These are phyloP conservation scores for Anarhynchus alexandrinus DNA, from an alignment of 2,113 vertebrate species.

Conservation along the genomic window DNA sequence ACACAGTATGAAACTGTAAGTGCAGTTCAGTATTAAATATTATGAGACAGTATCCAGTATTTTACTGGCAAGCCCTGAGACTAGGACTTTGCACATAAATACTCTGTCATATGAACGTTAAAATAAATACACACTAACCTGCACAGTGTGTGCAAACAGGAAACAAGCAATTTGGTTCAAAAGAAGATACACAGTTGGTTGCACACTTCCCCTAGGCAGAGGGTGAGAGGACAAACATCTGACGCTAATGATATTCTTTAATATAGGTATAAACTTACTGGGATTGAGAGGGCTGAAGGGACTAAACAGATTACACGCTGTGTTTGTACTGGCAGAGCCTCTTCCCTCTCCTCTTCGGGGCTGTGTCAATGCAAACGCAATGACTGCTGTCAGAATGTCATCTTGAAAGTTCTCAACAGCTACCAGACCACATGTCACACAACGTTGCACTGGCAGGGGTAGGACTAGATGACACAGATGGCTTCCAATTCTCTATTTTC, in stretches of 20 bases:
- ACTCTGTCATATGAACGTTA: neutral
- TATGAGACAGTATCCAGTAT: neutral
- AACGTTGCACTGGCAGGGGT: fast-evolving
- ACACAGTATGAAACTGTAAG: neutral
- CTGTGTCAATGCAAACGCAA: neutral
- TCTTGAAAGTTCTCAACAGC: neutral
- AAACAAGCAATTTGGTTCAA: neutral
- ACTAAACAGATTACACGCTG: neutral
- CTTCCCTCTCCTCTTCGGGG: neutral
- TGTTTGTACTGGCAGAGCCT: neutral
- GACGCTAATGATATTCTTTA: neutral
- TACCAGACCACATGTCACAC: neutral
- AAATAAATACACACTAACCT: neutral
- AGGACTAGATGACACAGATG: neutral
- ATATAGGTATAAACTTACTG: neutral
- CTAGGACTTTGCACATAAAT: neutral
- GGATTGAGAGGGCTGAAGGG: neutral
- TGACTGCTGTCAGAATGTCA: neutral
- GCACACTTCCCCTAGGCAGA: neutral
- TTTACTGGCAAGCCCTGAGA: neutral
- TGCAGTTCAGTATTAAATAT: neutral
- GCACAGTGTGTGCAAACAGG: neutral
- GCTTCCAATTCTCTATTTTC: neutral
- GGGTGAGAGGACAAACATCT: neutral
- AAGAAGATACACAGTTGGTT: fast-evolving